These are phyloP conservation scores for Siniperca scherzeri DNA, from an alignment of 2,797 vertebrate genomes.

Conservation along the genomic window DNA sequence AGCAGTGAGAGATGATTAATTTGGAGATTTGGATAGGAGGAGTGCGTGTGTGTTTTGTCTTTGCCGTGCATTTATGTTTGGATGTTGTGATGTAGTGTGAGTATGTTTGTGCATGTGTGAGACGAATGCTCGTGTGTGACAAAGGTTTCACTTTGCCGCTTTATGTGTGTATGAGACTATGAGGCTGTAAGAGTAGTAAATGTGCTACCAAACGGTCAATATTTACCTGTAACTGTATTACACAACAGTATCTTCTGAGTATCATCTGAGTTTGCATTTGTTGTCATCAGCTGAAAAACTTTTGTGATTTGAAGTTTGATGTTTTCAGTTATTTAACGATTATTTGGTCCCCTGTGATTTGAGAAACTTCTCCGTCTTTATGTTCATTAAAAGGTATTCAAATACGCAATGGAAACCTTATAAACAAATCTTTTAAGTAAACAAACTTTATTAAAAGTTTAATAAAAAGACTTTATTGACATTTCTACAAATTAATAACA, in stretches of 20 bases:
- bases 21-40: conserved; percentile 43
- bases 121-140: not conserved
- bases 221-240: not conserved
- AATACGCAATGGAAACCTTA: not conserved
- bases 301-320: not conserved
- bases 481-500: not conserved
- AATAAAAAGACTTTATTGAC: not conserved
- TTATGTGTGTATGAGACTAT: not conserved
- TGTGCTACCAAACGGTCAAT: not conserved
- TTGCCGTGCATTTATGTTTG: not conserved
- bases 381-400: no score
- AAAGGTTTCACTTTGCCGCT: not conserved
- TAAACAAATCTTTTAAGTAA: not conserved
- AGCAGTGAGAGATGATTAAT: conserved; percentile 58
- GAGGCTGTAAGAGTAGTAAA: not conserved
- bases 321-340: not conserved
- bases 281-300: not conserved
- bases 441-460: not conserved
- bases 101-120: conserved; percentile 7
- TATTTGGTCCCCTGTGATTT: not conserved
- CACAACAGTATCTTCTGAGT: not conserved
- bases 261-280: not conserved
- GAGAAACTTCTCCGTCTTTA: not conserved
- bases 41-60: conserved; percentile 21
- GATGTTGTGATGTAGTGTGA: not conserved